These are phyloP conservation scores for Panthera uncia DNA, from an alignment of 2,113 vertebrate species.

Conservation along the genomic window DNA sequence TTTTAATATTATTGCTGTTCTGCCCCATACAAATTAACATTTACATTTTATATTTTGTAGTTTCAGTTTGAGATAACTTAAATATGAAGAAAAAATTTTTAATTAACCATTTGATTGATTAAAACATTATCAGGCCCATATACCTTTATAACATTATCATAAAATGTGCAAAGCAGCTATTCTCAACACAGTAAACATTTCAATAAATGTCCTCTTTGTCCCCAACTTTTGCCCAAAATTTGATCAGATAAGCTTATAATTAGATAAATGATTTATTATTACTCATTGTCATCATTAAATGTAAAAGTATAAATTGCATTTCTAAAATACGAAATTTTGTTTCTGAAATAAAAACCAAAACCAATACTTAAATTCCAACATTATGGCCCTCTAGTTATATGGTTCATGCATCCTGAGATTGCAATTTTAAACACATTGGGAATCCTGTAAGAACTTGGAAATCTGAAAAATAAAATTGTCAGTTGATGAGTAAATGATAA, in stretches of 20 bases:
- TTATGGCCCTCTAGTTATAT: neutral
- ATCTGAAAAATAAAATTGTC: neutral
- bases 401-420: neutral
- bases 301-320: neutral
- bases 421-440: neutral
- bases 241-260: neutral
- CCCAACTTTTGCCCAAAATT: neutral
- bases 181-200: neutral
- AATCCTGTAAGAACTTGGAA: neutral
- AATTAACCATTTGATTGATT: neutral
- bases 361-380: neutral
- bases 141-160: neutral
- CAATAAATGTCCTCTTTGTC: neutral
- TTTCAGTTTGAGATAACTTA: neutral
- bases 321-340: neutral
- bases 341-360: slow-evolving; percentile 24
- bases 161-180: neutral
- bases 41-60: neutral
- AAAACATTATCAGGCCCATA: neutral
- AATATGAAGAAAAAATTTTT: slow-evolving; percentile 6
- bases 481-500: neutral
- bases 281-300: neutral
- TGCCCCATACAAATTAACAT: neutral
- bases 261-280: neutral
- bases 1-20: slow-evolving; percentile 2